Evolutionary conservation across 2,113 vertebrate species (phyloP).

Genomic region (Oryzias javanicus): DNA sequence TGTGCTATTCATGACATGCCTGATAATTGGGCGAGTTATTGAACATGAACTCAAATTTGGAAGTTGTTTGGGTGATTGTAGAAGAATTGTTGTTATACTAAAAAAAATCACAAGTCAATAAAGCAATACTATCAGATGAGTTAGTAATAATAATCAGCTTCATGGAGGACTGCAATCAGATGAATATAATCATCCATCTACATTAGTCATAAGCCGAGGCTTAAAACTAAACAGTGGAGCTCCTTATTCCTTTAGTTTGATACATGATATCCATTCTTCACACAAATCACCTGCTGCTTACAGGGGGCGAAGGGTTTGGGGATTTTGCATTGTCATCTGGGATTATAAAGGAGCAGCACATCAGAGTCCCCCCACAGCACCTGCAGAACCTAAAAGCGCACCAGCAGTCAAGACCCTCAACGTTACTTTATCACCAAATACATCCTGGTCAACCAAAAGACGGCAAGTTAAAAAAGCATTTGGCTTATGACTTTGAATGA

Average conservation of each 20-base stretch:
- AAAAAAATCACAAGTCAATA: no score
- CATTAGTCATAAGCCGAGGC: slow-evolving; percentile 35
- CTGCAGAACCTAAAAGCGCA: slow-evolving; percentile 58
- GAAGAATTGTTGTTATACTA: neutral
- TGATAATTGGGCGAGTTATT: slow-evolving; percentile 50
- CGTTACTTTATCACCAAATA: slow-evolving; percentile 70
- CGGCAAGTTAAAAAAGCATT: slow-evolving; percentile 74
- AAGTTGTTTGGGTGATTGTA: slow-evolving; percentile 12
- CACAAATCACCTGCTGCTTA: slow-evolving; percentile 60
- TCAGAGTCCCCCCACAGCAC: slow-evolving; percentile 64
- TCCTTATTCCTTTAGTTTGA: slow-evolving; percentile 62
- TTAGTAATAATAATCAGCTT: neutral
- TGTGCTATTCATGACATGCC: slow-evolving; percentile 74
- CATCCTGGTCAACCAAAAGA: slow-evolving; percentile 76
- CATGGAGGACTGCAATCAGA: neutral
- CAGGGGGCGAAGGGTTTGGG: slow-evolving; percentile 42
- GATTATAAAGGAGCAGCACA: slow-evolving; percentile 72
- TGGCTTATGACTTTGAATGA: slow-evolving; percentile 79
- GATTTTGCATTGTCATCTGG: slow-evolving; percentile 78
- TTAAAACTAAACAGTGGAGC: slow-evolving; percentile 57
- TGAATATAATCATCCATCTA: slow-evolving; percentile 22
- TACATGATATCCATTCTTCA: slow-evolving; percentile 64
- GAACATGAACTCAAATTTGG: slow-evolving; percentile 31
- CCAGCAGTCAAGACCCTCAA: slow-evolving; percentile 63
- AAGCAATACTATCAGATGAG: neutral